These are phyloP conservation scores for Euphonia xanthogaster DNA, from an alignment of 2,797 vertebrate genomes.

Conservation along the genomic window DNA sequence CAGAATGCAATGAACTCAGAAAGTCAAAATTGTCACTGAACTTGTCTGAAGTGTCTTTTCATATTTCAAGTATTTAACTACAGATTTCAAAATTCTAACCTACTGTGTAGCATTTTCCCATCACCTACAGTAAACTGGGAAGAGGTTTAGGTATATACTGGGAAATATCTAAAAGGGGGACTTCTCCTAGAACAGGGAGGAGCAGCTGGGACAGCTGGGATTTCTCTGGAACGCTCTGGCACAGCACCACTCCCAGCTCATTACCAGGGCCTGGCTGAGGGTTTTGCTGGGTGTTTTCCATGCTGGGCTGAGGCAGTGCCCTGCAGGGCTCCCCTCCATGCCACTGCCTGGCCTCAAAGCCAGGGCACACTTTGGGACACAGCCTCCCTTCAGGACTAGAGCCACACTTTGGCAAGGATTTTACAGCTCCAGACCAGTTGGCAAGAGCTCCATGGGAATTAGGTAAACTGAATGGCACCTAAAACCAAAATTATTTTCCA, in stretches of 20 bases:
- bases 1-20: background rate
- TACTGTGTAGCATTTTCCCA: background rate
- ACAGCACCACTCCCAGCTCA: background rate
- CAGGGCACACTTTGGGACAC: background rate
- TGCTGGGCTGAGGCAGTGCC: background rate
- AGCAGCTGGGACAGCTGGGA: background rate
- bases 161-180: background rate
- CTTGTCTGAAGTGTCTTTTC: background rate
- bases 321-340: background rate
- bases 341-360: background rate
- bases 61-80: background rate
- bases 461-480: background rate
- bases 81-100: background rate
- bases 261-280: background rate
- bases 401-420: background rate
- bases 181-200: background rate
- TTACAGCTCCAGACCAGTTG: background rate
- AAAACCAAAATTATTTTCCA: background rate
- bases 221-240: background rate
- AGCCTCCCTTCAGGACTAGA: background rate
- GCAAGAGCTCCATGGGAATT: background rate
- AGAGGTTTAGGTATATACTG: background rate
- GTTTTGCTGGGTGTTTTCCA: background rate
- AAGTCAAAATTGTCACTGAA: background rate
- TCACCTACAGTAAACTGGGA: background rate